These are phyloP conservation scores for Cyclophora punctaria DNA, from an alignment of 2,888 invertebrate genomes.

Conservation along the genomic window DNA sequence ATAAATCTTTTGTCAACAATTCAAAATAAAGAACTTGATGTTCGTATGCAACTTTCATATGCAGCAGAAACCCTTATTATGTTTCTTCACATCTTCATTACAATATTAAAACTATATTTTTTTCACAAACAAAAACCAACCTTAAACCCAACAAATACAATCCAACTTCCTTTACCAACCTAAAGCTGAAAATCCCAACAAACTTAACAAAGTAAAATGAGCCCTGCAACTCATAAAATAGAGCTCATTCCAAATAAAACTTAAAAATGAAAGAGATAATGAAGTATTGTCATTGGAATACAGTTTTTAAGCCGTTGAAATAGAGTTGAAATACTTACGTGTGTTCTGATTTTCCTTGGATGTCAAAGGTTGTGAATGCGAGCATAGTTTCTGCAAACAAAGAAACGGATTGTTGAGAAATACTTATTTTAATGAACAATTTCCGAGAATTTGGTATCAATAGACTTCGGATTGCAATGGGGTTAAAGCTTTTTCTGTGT, in stretches of 20 bases:
- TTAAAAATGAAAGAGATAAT: too few species aligned
- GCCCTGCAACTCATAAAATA: too few species aligned
- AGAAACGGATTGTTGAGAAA: conserved; percentile 28
- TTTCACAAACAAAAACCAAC: conserved; percentile 12
- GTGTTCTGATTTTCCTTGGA: conserved; percentile 14
- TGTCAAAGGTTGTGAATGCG: conserved; percentile 40
- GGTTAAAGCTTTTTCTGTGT: too few species aligned
- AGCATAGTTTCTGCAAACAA: conserved; percentile 53
- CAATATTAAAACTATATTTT: conserved; percentile 41
- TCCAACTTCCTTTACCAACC: not conserved
- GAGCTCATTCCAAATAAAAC: too few species aligned
- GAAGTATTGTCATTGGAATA: not conserved
- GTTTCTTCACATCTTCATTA: conserved; percentile 42
- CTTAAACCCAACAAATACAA: conserved; percentile 3
- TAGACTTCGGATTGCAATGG: too few species aligned
- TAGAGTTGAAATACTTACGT: conserved; percentile 41
- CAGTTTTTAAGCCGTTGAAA: not conserved
- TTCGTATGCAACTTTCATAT: conserved; percentile 40
- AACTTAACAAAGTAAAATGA: not conserved
- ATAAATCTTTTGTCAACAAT: too few species aligned
- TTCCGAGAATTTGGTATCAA: too few species aligned
- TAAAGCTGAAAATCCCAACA: conserved; percentile 7
- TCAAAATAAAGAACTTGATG: conserved; percentile 17
- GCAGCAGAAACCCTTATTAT: conserved; percentile 35
- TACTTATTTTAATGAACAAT: too few species aligned